These are phyloP conservation scores for Neofelis nebulosa DNA, from an alignment of 2,113 vertebrate species.

Conservation along the genomic window DNA sequence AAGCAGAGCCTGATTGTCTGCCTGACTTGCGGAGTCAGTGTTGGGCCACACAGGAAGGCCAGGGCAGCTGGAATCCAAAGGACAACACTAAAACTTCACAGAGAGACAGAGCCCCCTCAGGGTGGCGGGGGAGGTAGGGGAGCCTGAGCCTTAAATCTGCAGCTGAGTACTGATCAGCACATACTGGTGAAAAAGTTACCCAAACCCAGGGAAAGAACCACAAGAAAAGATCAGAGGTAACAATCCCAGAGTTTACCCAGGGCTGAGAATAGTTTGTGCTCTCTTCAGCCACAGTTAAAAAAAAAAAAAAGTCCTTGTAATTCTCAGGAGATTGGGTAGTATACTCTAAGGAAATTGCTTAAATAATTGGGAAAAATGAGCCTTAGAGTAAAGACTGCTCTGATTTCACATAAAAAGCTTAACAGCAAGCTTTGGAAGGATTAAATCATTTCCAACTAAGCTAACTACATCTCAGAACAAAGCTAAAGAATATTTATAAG, in stretches of 20 bases:
- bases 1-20: neutral
- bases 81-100: neutral
- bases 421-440: neutral
- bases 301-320: neutral
- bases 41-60: neutral
- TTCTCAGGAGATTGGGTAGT: neutral
- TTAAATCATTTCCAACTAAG: neutral
- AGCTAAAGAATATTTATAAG: slow-evolving; percentile 19
- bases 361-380: neutral
- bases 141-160: neutral
- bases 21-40: neutral
- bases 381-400: neutral
- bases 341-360: neutral
- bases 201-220: neutral
- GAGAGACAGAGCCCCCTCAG: neutral
- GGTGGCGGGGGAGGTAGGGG: neutral
- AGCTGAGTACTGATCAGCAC: neutral
- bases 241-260: neutral
- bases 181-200: neutral
- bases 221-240: neutral
- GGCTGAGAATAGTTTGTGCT: neutral
- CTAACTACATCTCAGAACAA: neutral
- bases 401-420: neutral
- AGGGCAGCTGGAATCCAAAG: neutral
- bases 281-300: neutral